Base-by-base conservation (phyloP, 2,797 vertebrate species). In the Neoniphon sammara region DNA sequence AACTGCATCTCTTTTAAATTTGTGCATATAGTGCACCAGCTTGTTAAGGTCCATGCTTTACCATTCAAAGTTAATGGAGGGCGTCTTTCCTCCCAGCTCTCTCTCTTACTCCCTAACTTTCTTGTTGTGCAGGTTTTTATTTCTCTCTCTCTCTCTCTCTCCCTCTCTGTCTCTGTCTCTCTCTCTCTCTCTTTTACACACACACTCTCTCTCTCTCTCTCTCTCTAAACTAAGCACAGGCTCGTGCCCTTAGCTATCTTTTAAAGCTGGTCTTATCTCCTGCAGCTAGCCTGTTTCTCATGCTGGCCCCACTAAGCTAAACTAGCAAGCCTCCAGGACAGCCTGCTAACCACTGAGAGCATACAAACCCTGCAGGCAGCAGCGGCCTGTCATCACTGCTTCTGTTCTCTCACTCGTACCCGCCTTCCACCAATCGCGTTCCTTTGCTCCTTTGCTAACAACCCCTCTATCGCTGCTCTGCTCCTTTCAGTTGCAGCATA, bases 301-400 rank as follows among this genome's bases (percentile, higher is more conserved):
- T 78, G 39, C 55, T 73, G 76, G 54, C 75, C 54, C 54, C 60
- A 77, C 58, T 83, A 73, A 68, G 76, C 80, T 77, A 56, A 70
- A 77, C 53, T 67, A 57, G 21, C 44, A 23, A 62, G 74, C 75
- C 67, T 74, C 36, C 1, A 30, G 70, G 65, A 54, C 57, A 57
- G 44, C 59, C 61, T 52, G 56, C 61, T 73, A 68, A 62, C 62
- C 70, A 71, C 71, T 34, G 31, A 60, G 70, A 21, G 55, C 70
- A 34, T n/a, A 20, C 27, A 50, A 81, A 54, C 58, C 66, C 85
- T 58, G 30, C 10, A 54, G 84, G 79, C 85, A 39, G 60, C 56
- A 61, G 46, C 86, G 80, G 84, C 70, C 68, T 81, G 87, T 81
- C 86, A 69, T 75, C 70, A 52, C 57, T 68, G 31, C 64, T 56